Conservation (phyloP, 2,113 vertebrate genomes). For the Nannospalax galili region DNA sequence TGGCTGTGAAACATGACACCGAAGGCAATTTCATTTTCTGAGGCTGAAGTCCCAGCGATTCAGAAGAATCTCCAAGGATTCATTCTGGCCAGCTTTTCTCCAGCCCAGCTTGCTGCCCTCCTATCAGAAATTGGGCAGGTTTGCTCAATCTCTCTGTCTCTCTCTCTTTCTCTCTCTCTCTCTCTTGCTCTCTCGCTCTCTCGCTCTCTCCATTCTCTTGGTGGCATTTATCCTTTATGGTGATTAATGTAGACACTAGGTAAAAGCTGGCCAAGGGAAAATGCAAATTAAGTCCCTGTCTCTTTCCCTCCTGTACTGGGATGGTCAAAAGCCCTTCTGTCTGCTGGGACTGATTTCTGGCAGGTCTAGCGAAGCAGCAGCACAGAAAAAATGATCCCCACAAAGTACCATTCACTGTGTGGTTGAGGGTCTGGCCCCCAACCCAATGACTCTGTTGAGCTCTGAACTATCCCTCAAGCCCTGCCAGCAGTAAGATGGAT, state of each 20-base stretch:
- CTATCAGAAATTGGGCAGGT: not conserved
- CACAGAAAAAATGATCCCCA: conserved; percentile 68
- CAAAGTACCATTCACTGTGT: conserved; percentile 58
- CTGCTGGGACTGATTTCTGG: conserved; percentile 38
- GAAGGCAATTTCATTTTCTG: conserved; percentile 61
- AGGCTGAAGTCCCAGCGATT: conserved; percentile 20
- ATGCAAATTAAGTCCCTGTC: conserved; percentile 56
- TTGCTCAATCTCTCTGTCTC: not conserved
- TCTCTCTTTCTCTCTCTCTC: not conserved
- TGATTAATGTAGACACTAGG: conserved; percentile 50
- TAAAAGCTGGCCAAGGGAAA: conserved; percentile 70
- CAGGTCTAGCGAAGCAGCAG: conserved; percentile 32
- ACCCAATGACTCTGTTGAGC: conserved; percentile 23
- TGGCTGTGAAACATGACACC: conserved; percentile 31
- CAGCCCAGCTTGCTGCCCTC: not conserved
- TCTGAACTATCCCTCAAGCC: not conserved
- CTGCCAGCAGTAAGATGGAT: not conserved
- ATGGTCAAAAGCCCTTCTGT: not conserved
- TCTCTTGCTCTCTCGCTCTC: not conserved
- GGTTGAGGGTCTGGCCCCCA: not conserved
- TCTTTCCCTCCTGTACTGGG: conserved; percentile 50
- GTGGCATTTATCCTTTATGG: conserved; percentile 62
- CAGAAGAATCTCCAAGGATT: conserved; percentile 30
- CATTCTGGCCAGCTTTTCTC: not conserved
- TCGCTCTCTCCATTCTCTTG: conserved; percentile 25